Percentiles rank a stretch among this genome's conserved stretches.
Evolutionary conservation across 2,888 invertebrate genomes (phyloP).

Genomic region (Lasius fuliginosus): DNA sequence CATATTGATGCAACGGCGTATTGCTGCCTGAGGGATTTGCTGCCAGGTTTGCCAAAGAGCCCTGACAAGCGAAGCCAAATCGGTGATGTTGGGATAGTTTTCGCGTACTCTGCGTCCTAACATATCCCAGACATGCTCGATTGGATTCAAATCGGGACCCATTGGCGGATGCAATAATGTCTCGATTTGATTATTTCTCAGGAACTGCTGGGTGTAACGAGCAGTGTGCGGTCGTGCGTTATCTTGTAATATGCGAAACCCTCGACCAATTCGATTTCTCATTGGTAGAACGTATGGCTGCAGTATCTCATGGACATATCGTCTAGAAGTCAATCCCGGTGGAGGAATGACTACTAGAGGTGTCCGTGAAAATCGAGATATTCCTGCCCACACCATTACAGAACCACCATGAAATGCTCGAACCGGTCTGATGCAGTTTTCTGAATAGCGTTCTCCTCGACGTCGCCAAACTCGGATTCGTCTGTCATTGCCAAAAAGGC

Average conservation of each 20-base stretch:
- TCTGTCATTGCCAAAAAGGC: background rate
- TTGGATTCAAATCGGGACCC: background rate
- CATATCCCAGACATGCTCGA: background rate
- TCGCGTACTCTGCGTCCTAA: background rate
- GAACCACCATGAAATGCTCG: background rate
- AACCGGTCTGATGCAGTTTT: background rate
- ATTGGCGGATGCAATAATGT: background rate
- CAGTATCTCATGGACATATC: background rate
- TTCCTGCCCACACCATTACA: background rate
- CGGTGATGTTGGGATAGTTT: background rate
- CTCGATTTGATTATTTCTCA: background rate
- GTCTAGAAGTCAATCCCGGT: background rate
- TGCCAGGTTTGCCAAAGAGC: background rate
- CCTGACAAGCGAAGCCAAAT: background rate
- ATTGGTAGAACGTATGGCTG: background rate
- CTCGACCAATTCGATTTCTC: background rate
- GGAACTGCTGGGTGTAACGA: background rate
- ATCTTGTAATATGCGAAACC: conserved; percentile 4
- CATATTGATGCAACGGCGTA: background rate
- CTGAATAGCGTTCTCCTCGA: background rate
- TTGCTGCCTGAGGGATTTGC: background rate
- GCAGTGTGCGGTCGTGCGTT: background rate
- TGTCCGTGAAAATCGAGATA: background rate
- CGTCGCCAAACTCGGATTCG: background rate
- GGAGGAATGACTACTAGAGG: background rate